A percentile compares a stretch with the other conserved stretches of the same genome.
Evolutionary conservation across 2,888 invertebrate genomes (phyloP).

Genomic region (Fissipunctia ypsillon): DNA sequence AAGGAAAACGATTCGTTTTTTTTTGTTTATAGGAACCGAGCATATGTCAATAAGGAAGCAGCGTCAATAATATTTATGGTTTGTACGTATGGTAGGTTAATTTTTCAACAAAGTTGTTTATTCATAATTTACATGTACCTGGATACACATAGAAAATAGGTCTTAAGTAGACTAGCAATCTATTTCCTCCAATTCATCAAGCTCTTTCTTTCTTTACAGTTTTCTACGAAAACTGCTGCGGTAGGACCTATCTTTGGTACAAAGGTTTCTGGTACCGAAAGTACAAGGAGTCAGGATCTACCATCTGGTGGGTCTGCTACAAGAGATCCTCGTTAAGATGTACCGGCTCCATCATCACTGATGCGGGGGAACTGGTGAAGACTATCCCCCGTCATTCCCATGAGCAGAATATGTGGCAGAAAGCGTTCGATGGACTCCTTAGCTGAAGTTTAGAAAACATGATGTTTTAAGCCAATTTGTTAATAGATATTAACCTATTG

Average conservation of each 20-base stretch:
- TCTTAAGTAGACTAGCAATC: not conserved
- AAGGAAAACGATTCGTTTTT: too few relatives aligned
- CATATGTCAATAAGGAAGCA: not conserved
- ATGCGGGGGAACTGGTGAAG: conserved; percentile 63
- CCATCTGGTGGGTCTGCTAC: conserved; percentile 74
- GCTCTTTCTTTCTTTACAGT: conserved; percentile 45
- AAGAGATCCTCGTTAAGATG: conserved; percentile 69
- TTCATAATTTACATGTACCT: not conserved
- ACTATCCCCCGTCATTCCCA: conserved; percentile 66
- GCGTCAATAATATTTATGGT: not conserved
- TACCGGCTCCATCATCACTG: conserved; percentile 68
- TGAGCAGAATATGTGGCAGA: conserved; percentile 62
- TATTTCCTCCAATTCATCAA: not conserved
- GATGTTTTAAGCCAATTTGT: not conserved
- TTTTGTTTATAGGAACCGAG: too few relatives aligned
- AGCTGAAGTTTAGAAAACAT: conserved; percentile 39
- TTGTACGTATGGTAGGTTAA: not conserved
- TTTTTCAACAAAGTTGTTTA: not conserved
- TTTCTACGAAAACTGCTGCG: conserved; percentile 64
- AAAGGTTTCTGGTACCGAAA: conserved; percentile 68
- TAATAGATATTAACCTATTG: too few relatives aligned
- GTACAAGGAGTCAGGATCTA: conserved; percentile 63
- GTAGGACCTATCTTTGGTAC: conserved; percentile 64
- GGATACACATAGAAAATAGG: not conserved
- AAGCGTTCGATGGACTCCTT: conserved; percentile 56